Base-by-base conservation (phyloP, 2,797 vertebrate species). In the Lagocephalus sceleratus region DNA sequence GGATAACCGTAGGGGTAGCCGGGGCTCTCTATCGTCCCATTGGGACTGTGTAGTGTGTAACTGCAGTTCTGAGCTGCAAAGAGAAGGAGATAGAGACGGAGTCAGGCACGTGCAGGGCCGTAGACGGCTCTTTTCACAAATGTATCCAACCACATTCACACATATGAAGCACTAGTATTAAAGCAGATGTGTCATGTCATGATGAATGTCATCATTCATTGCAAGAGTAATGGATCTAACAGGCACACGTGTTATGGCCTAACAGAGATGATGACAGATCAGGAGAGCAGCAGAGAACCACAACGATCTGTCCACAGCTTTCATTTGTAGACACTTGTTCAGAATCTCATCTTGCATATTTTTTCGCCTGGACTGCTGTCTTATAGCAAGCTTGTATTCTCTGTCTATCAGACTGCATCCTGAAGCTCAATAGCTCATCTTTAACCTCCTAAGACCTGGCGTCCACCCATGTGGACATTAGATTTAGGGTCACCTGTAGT, bases 1-100 rank as follows among this genome's bases (percentile, higher is more conserved):
- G 97, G 97, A 76, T 99, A 99, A 74, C 96, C 97, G 1, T 98
- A 98, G 0, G 97, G 96, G 68, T 96, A 99, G 68, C 97, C 97
- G 0, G 96, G 96, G 81, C 97, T 99, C 88, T 99, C 95, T 70
- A 99, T 92, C 0, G 96, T 98, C 81, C 96, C 96, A 29, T 98
- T 98, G 58, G 94, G 93, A 79, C 90, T 95, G 63, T 93, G 93
- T 82, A 99, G 84, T 53, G 89, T 85, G 88, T 95, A 93, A 29
- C 94, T 98, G 92, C 96, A 99, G 90, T 98, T 98, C 87, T 98
- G 95, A 87, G 92, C 96, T 98, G 88, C 54, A 68, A 49, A 47
- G 66, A 80, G 69, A 84, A 63, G 46, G 57, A 44, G 4, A 66
- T 39, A 69, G 83, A 59, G 43, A 58, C 40, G 71, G 0, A 14